phyloP scores from a whole-genome alignment of 2,888 invertebrate genomes.

The Campaea margaritaria region DNA sequence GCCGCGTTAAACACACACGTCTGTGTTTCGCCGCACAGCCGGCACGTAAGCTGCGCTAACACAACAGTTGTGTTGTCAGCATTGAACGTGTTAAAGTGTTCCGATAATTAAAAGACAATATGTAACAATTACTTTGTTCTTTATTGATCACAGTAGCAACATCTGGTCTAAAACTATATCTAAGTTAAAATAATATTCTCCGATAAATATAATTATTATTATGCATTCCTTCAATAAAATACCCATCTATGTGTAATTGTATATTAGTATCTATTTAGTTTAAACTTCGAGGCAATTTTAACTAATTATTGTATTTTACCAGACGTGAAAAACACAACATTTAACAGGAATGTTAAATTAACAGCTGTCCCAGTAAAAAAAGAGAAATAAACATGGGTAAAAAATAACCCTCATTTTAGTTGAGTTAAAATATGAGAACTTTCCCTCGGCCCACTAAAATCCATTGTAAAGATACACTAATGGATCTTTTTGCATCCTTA shows the following conservation, averaged over 20 bases:
- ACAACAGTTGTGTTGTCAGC: too few relatives aligned
- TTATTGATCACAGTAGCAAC: slow-evolving; percentile 65
- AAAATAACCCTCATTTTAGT: too few relatives aligned
- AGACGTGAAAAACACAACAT: neutral
- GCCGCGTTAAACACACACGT: too few relatives aligned
- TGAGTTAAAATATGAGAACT: too few relatives aligned
- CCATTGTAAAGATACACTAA: too few relatives aligned
- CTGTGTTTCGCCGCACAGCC: too few relatives aligned
- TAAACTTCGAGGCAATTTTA: slow-evolving; percentile 1
- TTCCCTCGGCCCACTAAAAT: too few relatives aligned
- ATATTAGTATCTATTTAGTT: neutral
- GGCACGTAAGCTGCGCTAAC: too few relatives aligned
- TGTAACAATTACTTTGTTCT: slow-evolving; percentile 54
- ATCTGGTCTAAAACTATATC: slow-evolving; percentile 47
- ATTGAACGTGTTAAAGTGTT: too few relatives aligned
- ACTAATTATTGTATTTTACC: neutral
- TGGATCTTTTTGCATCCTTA: too few relatives aligned
- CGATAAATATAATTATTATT: slow-evolving; percentile 4
- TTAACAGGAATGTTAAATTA: neutral
- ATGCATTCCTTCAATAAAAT: slow-evolving; percentile 7
- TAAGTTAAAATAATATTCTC: slow-evolving; percentile 35
- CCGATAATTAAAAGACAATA: slow-evolving; percentile 30
- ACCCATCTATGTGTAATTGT: neutral
- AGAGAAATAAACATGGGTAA: too few relatives aligned
- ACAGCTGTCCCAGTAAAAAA: too few relatives aligned